Conservation (phyloP, 2,888 invertebrate genomes). For the Drosophila subsilvestris region DNA sequence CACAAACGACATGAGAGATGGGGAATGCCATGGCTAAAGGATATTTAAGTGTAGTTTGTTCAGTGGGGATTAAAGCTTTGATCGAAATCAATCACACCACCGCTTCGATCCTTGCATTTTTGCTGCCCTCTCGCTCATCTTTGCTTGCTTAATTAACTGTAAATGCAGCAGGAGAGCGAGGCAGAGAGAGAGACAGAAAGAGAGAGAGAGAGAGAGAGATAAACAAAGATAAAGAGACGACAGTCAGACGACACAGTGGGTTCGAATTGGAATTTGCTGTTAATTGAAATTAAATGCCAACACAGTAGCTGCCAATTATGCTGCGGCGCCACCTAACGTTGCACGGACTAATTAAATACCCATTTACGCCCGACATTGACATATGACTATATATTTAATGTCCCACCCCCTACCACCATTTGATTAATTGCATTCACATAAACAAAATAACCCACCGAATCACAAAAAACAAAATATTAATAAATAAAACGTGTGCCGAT, state of each 20-base stretch:
- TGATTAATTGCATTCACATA: conserved; percentile 64
- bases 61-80: no score
- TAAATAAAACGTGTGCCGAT: conserved; percentile 64
- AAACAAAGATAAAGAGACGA: background rate
- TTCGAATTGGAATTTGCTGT: conserved; percentile 44
- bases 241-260: conserved; percentile 1
- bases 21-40: no score
- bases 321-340: conserved; percentile 65
- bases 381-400: conserved; percentile 56
- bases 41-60: no score
- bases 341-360: conserved; percentile 58
- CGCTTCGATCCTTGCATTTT: background rate
- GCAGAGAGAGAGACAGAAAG: no score
- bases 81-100: no score
- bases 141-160: conserved; percentile 45
- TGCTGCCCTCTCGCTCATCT: background rate
- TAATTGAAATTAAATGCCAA: conserved; percentile 72
- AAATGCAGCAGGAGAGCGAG: background rate
- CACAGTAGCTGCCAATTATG: conserved; percentile 64
- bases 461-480: conserved; percentile 45
- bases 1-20: no score
- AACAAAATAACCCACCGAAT: conserved; percentile 16
- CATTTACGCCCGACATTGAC: conserved; percentile 60
- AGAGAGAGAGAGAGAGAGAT: background rate
- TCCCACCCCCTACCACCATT: conserved; percentile 48